Evolutionary conservation across 2,888 invertebrate genomes (phyloP).

Genomic region (Oxytorus armatus): DNA sequence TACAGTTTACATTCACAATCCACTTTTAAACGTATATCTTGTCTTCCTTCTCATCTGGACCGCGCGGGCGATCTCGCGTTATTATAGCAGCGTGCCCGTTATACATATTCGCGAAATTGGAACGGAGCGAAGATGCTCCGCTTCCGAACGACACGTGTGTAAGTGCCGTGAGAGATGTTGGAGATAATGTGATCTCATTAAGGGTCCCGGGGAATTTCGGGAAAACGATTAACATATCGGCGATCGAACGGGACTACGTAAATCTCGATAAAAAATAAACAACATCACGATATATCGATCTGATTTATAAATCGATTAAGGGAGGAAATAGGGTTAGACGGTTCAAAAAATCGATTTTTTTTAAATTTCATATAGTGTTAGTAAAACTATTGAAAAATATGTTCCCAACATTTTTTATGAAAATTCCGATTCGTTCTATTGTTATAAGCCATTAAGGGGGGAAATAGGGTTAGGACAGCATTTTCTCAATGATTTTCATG

Average conservation of each 20-base stretch:
- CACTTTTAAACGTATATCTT: constrained; percentile 15
- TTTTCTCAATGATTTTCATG: no score
- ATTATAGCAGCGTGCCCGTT: constrained; percentile 59
- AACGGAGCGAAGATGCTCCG: constrained; percentile 56
- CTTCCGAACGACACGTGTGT: constrained; percentile 25
- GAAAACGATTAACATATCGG: neutral
- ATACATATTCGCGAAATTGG: constrained; percentile 45
- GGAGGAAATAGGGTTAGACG: no score
- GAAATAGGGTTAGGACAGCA: no score
- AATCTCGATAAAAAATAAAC: neutral
- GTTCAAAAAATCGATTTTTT: no score
- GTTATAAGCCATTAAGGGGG: no score
- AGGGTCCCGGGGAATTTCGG: neutral
- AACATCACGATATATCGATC: no score
- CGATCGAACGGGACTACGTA: neutral
- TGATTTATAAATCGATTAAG: no score
- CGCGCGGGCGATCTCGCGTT: constrained; percentile 5
- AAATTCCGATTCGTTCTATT: no score
- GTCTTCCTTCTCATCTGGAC: constrained; percentile 12
- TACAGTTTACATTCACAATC: constrained; percentile 40
- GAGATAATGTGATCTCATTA: neutral
- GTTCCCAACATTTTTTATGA: no score
- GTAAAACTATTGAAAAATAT: no score
- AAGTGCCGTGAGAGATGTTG: neutral
- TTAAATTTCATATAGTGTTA: no score